Evolutionary conservation across 2,113 vertebrate genomes (phyloP).

Genomic region (Vimba vimba): DNA sequence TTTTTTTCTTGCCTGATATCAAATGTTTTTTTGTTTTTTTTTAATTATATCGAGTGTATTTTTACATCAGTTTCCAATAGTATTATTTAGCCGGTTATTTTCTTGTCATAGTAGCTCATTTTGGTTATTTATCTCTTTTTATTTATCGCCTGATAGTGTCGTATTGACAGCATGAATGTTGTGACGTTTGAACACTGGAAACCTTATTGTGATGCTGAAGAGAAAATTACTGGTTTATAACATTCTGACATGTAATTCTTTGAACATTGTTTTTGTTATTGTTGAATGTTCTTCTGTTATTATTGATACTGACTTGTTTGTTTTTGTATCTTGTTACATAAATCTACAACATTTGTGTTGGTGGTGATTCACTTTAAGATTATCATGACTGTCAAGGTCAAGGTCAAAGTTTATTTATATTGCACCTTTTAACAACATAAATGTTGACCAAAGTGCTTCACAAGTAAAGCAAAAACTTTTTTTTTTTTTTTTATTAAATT

Average conservation of each 20-base stretch:
- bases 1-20: background rate
- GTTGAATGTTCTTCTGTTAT: background rate
- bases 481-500: too few species aligned
- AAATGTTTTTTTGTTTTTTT: background rate
- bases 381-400: too few species aligned
- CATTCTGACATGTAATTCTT: background rate
- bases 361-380: background rate
- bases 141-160: background rate
- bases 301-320: background rate
- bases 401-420: too few species aligned
- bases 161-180: background rate
- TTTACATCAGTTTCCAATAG: background rate
- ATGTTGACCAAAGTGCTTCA: too few species aligned
- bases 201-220: background rate
- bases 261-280: background rate
- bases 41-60: background rate
- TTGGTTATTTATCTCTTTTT: background rate
- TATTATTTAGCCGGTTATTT: background rate
- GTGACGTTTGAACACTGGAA: constrained; percentile 19
- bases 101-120: background rate
- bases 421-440: too few species aligned
- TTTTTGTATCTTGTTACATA: constrained; percentile 24
- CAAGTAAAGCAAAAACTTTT: too few species aligned
- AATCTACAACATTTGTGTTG: background rate
- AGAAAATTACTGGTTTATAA: constrained; percentile 12